Percentiles rank a stretch among this genome's conserved stretches.
These are phyloP conservation scores for Dasysyrphus tricinctus DNA, from an alignment of 2,888 invertebrate genomes.

Conservation along the genomic window DNA sequence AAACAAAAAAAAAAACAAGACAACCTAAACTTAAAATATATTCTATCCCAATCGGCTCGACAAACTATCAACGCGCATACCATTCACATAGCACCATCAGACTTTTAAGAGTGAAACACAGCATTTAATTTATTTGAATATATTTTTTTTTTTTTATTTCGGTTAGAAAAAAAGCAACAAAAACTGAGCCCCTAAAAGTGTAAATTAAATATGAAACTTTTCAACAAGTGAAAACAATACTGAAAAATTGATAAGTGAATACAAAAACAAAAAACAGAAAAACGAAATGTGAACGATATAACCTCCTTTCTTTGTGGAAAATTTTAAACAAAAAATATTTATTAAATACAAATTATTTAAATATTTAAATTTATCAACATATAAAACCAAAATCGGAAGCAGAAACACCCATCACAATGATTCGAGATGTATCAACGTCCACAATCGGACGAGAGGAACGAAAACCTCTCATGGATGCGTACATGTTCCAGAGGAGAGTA, in stretches of 20 bases:
- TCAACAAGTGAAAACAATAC: conserved; percentile 36
- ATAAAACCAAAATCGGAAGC: conserved; percentile 78
- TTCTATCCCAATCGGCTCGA: conserved; percentile 36
- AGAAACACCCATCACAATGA: conserved; percentile 77
- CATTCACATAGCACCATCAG: conserved; percentile 30
- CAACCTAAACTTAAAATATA: conserved; percentile 25
- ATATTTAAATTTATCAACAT: conserved; percentile 10
- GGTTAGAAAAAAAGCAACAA: conserved; percentile 1
- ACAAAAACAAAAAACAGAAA: neutral
- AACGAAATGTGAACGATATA: conserved; percentile 59
- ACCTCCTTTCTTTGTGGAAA: conserved; percentile 16
- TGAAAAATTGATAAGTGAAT: conserved; percentile 26
- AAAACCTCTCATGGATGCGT: conserved; percentile 85
- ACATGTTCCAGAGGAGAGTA: conserved; percentile 89
- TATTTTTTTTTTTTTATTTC: conserved; percentile 36
- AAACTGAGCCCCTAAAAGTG: conserved; percentile 31
- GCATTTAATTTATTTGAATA: conserved; percentile 49
- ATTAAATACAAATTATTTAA: conserved; percentile 6
- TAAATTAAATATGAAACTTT: conserved; percentile 48
- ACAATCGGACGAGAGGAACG: conserved; percentile 86
- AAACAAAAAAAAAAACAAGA: neutral
- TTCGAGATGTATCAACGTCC: conserved; percentile 85
- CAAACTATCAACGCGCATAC: conserved; percentile 48
- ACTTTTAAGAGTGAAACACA: conserved; percentile 42
- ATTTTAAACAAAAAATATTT: conserved; percentile 19